phyloP scores from a whole-genome alignment of 2,797 vertebrate genomes.

The Ataeniobius toweri region DNA sequence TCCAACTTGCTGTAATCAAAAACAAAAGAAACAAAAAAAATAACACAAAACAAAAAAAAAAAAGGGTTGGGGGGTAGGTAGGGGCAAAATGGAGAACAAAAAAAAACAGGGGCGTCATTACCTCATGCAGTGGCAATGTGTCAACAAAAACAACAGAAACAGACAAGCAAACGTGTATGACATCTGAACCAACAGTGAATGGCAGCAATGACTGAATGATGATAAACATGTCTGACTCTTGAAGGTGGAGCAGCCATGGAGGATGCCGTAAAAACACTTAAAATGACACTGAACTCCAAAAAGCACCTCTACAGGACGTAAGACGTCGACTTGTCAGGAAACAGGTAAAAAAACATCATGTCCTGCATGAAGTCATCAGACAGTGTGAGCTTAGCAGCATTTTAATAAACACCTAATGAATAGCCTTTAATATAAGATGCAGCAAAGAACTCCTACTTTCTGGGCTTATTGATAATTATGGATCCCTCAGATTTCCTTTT shows the following conservation, averaged over 20 bases:
- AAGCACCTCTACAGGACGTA: conserved; percentile 13
- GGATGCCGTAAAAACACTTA: conserved; percentile 25
- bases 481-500: no score
- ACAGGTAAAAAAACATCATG: conserved; percentile 35
- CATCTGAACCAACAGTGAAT: conserved; percentile 42
- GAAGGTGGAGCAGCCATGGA: conserved; percentile 47
- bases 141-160: conserved; percentile 73
- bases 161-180: conserved; percentile 62
- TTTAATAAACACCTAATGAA: background rate
- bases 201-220: conserved; percentile 53
- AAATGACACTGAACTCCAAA: conserved; percentile 15
- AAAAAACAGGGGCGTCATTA: conserved; percentile 72
- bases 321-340: conserved; percentile 23
- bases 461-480: no score
- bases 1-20: conserved; percentile 95
- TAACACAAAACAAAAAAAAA: conserved; percentile 19
- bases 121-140: conserved; percentile 78
- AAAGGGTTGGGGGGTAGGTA: conserved; percentile 14
- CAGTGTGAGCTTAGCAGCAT: no score
- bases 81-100: conserved; percentile 49
- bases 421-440: background rate
- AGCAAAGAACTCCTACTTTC: no score
- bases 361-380: no score
- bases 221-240: conserved; percentile 57
- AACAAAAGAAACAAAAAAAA: conserved; percentile 42